These are phyloP conservation scores for Equus quagga DNA, from an alignment of 2,113 vertebrate genomes.

Conservation along the genomic window DNA sequence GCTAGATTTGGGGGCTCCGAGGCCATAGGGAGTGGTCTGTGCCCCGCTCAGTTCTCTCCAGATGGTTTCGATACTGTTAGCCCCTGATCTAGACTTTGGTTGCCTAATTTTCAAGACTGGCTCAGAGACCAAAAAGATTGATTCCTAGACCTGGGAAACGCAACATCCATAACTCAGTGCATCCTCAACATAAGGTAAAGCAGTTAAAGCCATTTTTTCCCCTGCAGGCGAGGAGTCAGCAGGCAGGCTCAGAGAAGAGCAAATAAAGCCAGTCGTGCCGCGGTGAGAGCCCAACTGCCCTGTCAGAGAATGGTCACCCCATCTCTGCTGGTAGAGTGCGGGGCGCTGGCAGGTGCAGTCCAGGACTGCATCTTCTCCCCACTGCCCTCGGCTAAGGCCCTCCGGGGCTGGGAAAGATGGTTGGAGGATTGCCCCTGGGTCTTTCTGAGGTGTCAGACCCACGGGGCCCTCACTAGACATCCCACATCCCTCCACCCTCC, in stretches of 20 bases:
- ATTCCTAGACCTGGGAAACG: background rate
- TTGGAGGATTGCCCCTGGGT: background rate
- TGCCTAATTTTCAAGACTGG: background rate
- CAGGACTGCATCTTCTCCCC: background rate
- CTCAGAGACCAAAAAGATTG: background rate
- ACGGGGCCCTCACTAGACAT: background rate
- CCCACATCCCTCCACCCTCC: no score
- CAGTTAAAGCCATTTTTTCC: background rate
- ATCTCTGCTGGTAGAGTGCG: rapidly evolving
- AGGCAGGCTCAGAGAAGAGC: background rate
- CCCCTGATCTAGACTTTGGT: background rate
- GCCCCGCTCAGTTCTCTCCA: background rate
- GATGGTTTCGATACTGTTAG: background rate
- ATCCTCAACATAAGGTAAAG: background rate
- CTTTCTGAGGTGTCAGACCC: background rate
- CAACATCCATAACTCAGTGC: background rate
- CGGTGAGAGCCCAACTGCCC: rapidly evolving
- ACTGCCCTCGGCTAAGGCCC: background rate
- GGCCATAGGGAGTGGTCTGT: no score
- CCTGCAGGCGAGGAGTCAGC: background rate
- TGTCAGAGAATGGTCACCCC: background rate
- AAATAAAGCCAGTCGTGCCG: background rate
- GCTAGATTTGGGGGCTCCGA: rapidly evolving
- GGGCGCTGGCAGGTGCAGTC: rapidly evolving
- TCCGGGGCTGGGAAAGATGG: rapidly evolving